Base-by-base conservation (phyloP, 35 echinoderm and acorn worm species). In the Apostichopus californicus region DNA sequence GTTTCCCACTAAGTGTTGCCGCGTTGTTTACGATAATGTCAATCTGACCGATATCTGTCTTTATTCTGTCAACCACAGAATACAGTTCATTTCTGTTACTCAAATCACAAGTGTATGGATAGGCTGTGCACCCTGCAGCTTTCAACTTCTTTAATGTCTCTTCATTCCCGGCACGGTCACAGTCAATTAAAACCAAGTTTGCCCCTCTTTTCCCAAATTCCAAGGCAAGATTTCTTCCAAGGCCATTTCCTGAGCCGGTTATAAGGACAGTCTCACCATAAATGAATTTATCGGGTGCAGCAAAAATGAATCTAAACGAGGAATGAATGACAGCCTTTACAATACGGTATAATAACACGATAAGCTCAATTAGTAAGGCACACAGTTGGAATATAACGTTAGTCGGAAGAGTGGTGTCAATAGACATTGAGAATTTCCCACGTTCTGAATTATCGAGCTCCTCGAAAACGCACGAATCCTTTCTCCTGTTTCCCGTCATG, bases 11-110 rank as follows among this genome's bases (percentile, higher is more conserved):
- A 21, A 96, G 78, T 8, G 91, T 96, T 8, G 93, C 97, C 15
- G 97, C 97, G 86, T 96, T 96, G 66, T 99, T 99, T 46, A 99
- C 89, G 23, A 99, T 79, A 86, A 99, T 96, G 73, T 96, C 93
- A 68, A 99, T 84, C 14, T 93, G 82, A 5, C 95, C 93, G 5
- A 93, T 78, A 79, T 99, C 97, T 22, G 78, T 73, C 22, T 87
- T 87, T 18, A 96, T 92, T 80, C 96, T 68, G 7, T 68, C 89
- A 25, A 98, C 90, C 5, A 94, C 89, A 25, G 65, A 91, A 71
- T 96, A 94, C 6, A 94, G 90, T 83, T 96, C 93, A 65, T 80
- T 92, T 92, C 95, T 93, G 73, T 94, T 86, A 78, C 95, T 96
- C 55, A 96, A 65, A 77, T 99, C 97, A 87, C 95, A 96, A 24